Base-by-base conservation (phyloP, 2,888 invertebrate species). In the Brenthis daphne region DNA sequence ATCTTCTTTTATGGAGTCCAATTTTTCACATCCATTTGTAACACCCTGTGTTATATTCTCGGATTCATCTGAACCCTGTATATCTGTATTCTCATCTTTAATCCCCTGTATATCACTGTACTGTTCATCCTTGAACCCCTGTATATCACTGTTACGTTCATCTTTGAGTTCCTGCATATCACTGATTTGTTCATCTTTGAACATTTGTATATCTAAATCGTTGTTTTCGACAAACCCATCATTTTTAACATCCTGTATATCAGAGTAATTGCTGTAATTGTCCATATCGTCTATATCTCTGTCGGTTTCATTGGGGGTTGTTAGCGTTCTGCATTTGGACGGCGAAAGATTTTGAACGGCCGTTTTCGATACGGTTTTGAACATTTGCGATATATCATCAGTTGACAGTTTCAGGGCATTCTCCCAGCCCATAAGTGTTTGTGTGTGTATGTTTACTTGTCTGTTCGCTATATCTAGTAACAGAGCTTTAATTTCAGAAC, bases 331-430 rank as follows among this genome's bases (percentile, higher is more conserved):
- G 53, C 82, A 85, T 58, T 83, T 82, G 0, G 88, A 85, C 0
- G 90, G 90, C 0, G 90, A 89, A 0, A 91, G 79, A 47, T 90
- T 90, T 29, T 85, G 86, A 0, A 91, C 88, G 2, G 90, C 91
- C 0, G 80, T 82, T 72, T 85, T 88, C 0, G 92, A 92, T 0
- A 92, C 92, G 0, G 92, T 92, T 65, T 91, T 89, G 77, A 92
- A 92, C 6, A 92, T 70, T 3, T 89, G 85, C 0, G 79, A 79
- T 0, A 80, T 70, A 55, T 85, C 83, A 0, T 87, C 89, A 0
- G 84, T 82, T 1, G 88, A 83, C 0, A 88, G 75, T 16, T 82
- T 83, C 0, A 89, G 73, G 0, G 90, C 90, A 61, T 83, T 78
- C 64, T 92, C 92, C 92, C 92, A 92, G 0, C 85, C 83, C 54